A percentile compares a stretch with the other conserved stretches of the same genome.
Conservation (phyloP, 2,113 vertebrate genomes). For the Prunella himalayana region DNA sequence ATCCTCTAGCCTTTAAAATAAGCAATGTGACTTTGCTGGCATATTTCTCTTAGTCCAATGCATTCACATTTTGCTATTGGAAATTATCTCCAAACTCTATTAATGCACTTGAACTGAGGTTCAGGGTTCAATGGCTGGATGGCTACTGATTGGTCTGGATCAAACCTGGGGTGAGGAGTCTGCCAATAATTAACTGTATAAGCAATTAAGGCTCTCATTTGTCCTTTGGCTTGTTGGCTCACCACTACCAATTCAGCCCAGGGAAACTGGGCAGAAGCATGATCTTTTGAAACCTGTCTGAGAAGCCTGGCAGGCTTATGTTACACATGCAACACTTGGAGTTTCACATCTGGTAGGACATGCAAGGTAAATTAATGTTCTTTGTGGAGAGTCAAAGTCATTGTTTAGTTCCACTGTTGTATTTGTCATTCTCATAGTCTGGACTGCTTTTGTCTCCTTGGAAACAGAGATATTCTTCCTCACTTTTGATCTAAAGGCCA, state of each 20-base stretch:
- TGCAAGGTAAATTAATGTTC: not conserved
- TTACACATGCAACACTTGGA: accelerated
- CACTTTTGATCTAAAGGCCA: not conserved
- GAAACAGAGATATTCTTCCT: not conserved
- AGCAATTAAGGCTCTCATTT: accelerated
- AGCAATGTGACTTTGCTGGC: not conserved
- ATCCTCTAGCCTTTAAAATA: not conserved
- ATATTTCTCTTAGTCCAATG: not conserved
- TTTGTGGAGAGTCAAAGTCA: not conserved
- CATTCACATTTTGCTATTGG: not conserved
- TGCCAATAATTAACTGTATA: not conserved
- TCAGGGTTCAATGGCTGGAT: not conserved
- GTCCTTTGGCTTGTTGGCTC: not conserved
- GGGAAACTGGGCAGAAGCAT: not conserved
- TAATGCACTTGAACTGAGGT: not conserved
- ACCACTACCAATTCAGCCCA: not conserved
- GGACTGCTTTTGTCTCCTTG: not conserved
- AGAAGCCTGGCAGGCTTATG: not conserved
- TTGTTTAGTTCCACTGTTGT: not conserved
- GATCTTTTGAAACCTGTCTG: not conserved
- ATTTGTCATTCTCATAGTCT: not conserved
- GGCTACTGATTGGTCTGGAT: not conserved
- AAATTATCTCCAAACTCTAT: not conserved
- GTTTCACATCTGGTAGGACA: not conserved
- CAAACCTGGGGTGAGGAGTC: not conserved